Percentiles rank a stretch among this genome's conserved stretches.
These are phyloP conservation scores for Astur gentilis DNA, from an alignment of 2,113 vertebrate genomes.

Conservation along the genomic window DNA sequence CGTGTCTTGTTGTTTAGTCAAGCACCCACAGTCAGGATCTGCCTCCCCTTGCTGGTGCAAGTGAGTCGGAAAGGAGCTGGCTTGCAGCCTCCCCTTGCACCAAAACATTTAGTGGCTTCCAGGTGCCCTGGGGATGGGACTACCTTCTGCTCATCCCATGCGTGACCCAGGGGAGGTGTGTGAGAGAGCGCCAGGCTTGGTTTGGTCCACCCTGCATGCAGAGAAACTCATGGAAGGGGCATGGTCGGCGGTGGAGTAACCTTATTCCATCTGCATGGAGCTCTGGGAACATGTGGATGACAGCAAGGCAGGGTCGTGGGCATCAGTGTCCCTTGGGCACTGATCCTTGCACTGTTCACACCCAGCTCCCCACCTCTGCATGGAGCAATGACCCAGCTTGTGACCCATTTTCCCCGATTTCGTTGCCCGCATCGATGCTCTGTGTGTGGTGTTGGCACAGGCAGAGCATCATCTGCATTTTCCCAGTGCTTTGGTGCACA, in stretches of 20 bases:
- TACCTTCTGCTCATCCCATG: not conserved
- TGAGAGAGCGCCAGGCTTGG: not conserved
- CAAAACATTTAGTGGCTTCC: not conserved
- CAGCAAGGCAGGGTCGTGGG: not conserved
- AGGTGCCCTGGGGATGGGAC: not conserved
- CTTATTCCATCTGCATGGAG: not conserved
- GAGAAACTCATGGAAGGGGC: not conserved
- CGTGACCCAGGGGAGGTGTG: not conserved
- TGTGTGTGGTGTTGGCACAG: not conserved
- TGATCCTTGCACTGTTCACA: not conserved
- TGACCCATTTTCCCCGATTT: not conserved
- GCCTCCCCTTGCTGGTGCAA: not conserved
- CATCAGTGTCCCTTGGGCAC: not conserved
- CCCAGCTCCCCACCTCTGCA: not conserved
- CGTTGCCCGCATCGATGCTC: accelerated
- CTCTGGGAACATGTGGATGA: not conserved
- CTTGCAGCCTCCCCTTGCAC: not conserved
- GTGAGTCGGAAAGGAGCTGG: not conserved
- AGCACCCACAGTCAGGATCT: not conserved
- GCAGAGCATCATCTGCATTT: not conserved
- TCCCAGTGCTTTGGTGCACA: not conserved
- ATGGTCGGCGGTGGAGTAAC: not conserved
- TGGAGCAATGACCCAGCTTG: too few species aligned
- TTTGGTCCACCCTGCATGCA: not conserved
- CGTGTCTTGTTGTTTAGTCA: not conserved